A percentile compares a stretch with the other conserved stretches of the same genome.
phyloP scores from a whole-genome alignment of 2,113 vertebrate genomes.

The Oxyruncus cristatus region DNA sequence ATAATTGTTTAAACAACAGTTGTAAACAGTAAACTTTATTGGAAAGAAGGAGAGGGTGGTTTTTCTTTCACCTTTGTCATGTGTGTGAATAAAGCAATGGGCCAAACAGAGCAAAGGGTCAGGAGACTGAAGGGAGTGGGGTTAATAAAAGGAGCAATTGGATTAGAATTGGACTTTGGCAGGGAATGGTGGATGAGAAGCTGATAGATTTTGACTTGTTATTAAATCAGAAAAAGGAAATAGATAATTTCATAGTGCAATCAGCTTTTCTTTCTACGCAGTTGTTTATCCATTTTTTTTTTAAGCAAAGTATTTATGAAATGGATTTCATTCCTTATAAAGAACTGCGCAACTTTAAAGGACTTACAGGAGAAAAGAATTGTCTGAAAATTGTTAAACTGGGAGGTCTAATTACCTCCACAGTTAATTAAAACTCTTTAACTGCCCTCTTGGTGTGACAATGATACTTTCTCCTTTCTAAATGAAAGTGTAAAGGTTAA shows the following conservation, averaged over 20 bases:
- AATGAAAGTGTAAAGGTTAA: conserved; percentile 60
- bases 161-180: conserved; percentile 53
- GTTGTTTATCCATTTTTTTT: neutral
- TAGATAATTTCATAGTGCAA: neutral
- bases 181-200: conserved; percentile 1
- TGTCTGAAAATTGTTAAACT: conserved; percentile 45
- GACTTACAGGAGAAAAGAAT: conserved; percentile 43
- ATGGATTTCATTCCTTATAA: conserved; percentile 14
- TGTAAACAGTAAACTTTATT: conserved; percentile 29
- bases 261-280: neutral
- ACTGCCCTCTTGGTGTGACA: conserved; percentile 49
- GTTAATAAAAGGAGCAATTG: conserved; percentile 45
- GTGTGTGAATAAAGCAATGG: conserved; percentile 24
- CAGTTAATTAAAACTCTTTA: conserved; percentile 68
- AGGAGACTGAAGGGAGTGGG: neutral
- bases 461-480: conserved; percentile 46
- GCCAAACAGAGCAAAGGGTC: conserved; percentile 28
- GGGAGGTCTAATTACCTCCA: conserved; percentile 56
- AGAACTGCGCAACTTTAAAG: conserved; percentile 5
- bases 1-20: neutral
- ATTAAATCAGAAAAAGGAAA: conserved; percentile 45
- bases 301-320: neutral
- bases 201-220: conserved; percentile 50
- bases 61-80: conserved; percentile 31
- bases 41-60: neutral